Conservation (phyloP, 2,888 invertebrate species). For the Dynastes maya region DNA sequence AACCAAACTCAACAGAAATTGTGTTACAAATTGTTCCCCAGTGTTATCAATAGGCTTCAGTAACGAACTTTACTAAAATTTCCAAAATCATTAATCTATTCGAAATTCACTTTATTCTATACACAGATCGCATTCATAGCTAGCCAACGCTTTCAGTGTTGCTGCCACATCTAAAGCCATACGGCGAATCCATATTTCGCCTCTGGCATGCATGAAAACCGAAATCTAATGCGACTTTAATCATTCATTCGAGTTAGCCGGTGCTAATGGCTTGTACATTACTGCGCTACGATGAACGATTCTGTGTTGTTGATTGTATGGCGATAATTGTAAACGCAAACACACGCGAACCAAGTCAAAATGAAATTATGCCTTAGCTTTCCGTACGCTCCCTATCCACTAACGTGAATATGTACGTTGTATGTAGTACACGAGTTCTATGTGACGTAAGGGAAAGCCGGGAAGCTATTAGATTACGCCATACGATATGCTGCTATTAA, state of each 20-base stretch:
- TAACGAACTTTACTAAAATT: too few relatives aligned
- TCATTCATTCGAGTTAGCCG: neutral
- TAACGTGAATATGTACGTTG: too few relatives aligned
- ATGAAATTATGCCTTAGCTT: conserved; percentile 3
- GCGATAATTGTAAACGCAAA: neutral
- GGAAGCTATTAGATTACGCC: too few relatives aligned
- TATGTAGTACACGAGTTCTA: too few relatives aligned
- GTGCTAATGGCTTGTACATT: neutral
- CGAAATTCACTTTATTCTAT: too few relatives aligned
- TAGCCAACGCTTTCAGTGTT: neutral
- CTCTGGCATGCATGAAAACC: neutral
- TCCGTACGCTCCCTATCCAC: too few relatives aligned
- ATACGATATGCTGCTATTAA: too few relatives aligned
- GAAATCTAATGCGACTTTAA: conserved; percentile 7
- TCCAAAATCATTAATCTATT: too few relatives aligned
- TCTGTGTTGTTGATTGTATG: conserved; percentile 1
- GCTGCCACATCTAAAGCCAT: neutral
- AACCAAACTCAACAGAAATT: too few relatives aligned
- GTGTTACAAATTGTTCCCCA: too few relatives aligned
- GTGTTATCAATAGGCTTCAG: too few relatives aligned
- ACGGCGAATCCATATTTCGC: neutral
- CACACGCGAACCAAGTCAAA: conserved; percentile 2
- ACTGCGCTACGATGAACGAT: neutral
- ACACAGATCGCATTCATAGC: neutral
- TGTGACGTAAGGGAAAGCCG: too few relatives aligned